These are phyloP conservation scores for Nasonia oneida DNA, from an alignment of 2,888 invertebrate genomes.

Conservation along the genomic window DNA sequence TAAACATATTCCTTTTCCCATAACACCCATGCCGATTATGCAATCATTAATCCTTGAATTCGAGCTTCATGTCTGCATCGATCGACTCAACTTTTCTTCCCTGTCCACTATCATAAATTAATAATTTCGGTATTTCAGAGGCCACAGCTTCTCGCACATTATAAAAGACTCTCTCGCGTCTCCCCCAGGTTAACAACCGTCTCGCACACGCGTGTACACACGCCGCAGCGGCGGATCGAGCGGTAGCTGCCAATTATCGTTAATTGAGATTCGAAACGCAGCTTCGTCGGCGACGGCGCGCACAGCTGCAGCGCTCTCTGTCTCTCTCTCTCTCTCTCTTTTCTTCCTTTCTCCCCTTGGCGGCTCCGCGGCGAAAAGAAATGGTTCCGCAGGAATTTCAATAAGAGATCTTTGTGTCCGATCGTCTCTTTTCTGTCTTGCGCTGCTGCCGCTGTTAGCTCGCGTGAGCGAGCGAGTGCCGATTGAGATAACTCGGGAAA, in stretches of 20 bases:
- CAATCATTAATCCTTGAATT: too few relatives aligned
- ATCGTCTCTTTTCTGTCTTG: constrained; percentile 67
- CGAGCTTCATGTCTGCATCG: too few relatives aligned
- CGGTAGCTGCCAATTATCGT: constrained; percentile 75
- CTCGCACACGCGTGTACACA: constrained; percentile 25
- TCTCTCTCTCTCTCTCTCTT: constrained; percentile 23
- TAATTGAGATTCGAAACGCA: constrained; percentile 73
- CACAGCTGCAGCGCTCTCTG: constrained; percentile 62
- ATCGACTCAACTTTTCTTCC: too few relatives aligned
- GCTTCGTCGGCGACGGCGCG: constrained; percentile 56
- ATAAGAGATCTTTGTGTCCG: constrained; percentile 69
- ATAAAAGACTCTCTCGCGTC: constrained; percentile 18
- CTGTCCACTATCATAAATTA: too few relatives aligned
- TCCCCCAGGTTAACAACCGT: constrained; percentile 31
- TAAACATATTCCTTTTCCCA: too few relatives aligned
- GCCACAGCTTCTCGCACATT: not conserved
- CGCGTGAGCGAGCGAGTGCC: constrained; percentile 42
- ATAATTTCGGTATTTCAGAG: too few relatives aligned
- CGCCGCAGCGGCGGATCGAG: constrained; percentile 45
- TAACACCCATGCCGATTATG: too few relatives aligned
- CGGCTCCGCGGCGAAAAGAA: constrained; percentile 59
- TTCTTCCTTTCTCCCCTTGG: constrained; percentile 26
- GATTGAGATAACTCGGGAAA: constrained; percentile 70
- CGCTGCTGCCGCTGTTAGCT: constrained; percentile 23
- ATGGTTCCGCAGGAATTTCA: constrained; percentile 68